phyloP scores from a whole-genome alignment of 2,888 invertebrate genomes.

The Heliconius hortense region DNA sequence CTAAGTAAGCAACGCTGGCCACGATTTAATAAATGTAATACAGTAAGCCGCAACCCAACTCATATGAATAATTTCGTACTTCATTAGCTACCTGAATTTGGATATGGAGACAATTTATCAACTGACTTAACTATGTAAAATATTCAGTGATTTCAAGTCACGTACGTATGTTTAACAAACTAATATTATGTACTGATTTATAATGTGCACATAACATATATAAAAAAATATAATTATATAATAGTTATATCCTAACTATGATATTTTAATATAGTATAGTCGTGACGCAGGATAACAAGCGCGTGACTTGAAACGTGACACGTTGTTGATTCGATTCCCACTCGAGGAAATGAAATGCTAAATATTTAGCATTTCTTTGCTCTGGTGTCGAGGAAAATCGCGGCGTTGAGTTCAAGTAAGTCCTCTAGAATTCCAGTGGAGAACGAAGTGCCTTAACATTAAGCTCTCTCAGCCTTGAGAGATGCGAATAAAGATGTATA shows the following conservation, averaged over 20 bases:
- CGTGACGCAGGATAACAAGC: too few species aligned
- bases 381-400: too few species aligned
- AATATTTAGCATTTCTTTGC: too few species aligned
- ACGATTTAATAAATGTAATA: constrained; percentile 32
- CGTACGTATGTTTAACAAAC: constrained; percentile 11
- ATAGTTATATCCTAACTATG: neutral
- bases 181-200: neutral
- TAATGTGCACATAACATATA: constrained; percentile 2
- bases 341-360: too few species aligned
- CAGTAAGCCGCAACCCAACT: constrained; percentile 17
- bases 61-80: constrained; percentile 34
- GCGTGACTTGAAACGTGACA: too few species aligned
- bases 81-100: constrained; percentile 29
- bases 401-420: too few species aligned
- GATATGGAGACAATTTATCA: constrained; percentile 31
- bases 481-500: neutral
- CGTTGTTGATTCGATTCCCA: too few species aligned
- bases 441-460: too few species aligned
- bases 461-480: too few species aligned
- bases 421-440: too few species aligned
- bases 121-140: constrained; percentile 25
- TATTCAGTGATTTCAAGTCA: constrained; percentile 25
- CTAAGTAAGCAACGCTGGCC: constrained; percentile 20
- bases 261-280: neutral
- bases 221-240: neutral